Percentiles rank a stretch among this genome's conserved stretches.
These are phyloP conservation scores for Caenorhabditis latens DNA, from an alignment of 1,140 invertebrate genomes.

Conservation along the genomic window DNA sequence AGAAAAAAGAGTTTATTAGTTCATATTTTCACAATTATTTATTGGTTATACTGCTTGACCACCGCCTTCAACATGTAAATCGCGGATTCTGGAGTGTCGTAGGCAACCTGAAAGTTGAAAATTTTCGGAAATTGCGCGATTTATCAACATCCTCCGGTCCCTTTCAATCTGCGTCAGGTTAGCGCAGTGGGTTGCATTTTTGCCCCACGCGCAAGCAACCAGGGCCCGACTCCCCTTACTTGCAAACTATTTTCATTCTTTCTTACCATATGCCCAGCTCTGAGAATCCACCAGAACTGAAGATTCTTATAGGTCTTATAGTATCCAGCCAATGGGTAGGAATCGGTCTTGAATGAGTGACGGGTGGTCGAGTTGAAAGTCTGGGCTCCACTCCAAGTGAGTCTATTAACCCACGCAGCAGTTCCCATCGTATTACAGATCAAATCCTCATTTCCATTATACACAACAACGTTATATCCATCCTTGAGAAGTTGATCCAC, in stretches of 20 bases:
- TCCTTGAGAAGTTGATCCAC: slow-evolving; percentile 77
- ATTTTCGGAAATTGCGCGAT: neutral
- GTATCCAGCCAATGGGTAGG: slow-evolving; percentile 68
- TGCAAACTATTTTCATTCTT: neutral
- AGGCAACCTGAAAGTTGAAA: slow-evolving; percentile 55
- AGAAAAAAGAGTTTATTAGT: neutral
- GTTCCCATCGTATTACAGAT: slow-evolving; percentile 77
- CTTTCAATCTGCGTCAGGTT: no score
- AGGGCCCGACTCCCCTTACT: no score
- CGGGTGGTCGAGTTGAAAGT: slow-evolving; percentile 69
- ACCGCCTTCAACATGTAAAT: slow-evolving; percentile 61
- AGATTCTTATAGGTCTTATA: slow-evolving; percentile 75
- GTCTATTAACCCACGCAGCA: slow-evolving; percentile 74
- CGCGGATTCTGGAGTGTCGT: slow-evolving; percentile 62
- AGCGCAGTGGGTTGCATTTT: no score
- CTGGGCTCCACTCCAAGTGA: slow-evolving; percentile 68
- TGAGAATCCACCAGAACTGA: slow-evolving; percentile 76
- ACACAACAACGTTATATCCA: slow-evolving; percentile 77
- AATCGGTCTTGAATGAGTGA: slow-evolving; percentile 64
- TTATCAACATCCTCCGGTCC: no score
- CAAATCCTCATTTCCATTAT: slow-evolving; percentile 78
- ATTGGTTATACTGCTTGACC: slow-evolving; percentile 18
- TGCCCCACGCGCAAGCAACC: no score
- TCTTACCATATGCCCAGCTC: slow-evolving; percentile 78
- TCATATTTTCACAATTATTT: neutral